Percentiles rank a stretch among this genome's conserved stretches.
Evolutionary conservation across 1,140 invertebrate genomes (phyloP).

Genomic region (Coelopa frigida): DNA sequence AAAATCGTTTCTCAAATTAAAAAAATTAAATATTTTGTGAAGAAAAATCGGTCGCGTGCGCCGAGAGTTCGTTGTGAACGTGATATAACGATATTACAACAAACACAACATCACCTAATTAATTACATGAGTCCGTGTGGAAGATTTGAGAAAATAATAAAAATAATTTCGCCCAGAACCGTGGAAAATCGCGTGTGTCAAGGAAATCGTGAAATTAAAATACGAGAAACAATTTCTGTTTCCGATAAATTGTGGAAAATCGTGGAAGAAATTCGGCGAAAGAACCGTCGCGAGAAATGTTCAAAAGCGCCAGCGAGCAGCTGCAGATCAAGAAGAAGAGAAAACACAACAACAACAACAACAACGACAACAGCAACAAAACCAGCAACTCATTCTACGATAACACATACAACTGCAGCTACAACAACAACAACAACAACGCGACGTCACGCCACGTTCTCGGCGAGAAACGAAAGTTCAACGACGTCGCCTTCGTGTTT

Average conservation of each 20-base stretch:
- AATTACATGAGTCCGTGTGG: too few species aligned
- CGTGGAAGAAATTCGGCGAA: slow-evolving; percentile 7
- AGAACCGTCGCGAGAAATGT: slow-evolving; percentile 11
- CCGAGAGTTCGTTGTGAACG: too few species aligned
- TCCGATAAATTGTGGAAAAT: too few species aligned
- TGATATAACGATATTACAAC: too few species aligned
- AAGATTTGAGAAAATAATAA: not conserved
- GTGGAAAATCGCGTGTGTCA: slow-evolving; percentile 5
- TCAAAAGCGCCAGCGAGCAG: slow-evolving; percentile 18
- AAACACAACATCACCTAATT: too few species aligned
- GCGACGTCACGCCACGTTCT: too few species aligned
- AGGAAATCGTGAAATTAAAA: too few species aligned
- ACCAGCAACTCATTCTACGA: slow-evolving; percentile 1
- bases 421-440: slow-evolving; percentile 5
- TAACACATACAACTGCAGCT: not conserved
- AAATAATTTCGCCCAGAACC: not conserved
- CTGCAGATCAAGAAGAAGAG: slow-evolving; percentile 20
- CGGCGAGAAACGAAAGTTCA: too few species aligned
- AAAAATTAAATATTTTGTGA: slow-evolving; percentile 3
- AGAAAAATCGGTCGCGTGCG: not conserved
- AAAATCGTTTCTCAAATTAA: not conserved
- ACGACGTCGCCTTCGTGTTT: too few species aligned
- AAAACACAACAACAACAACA: slow-evolving; percentile 11
- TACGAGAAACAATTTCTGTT: too few species aligned
- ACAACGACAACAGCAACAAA: slow-evolving; percentile 1